Conservation (phyloP, 2,888 invertebrate species). For the Odontocerum albicorne region DNA sequence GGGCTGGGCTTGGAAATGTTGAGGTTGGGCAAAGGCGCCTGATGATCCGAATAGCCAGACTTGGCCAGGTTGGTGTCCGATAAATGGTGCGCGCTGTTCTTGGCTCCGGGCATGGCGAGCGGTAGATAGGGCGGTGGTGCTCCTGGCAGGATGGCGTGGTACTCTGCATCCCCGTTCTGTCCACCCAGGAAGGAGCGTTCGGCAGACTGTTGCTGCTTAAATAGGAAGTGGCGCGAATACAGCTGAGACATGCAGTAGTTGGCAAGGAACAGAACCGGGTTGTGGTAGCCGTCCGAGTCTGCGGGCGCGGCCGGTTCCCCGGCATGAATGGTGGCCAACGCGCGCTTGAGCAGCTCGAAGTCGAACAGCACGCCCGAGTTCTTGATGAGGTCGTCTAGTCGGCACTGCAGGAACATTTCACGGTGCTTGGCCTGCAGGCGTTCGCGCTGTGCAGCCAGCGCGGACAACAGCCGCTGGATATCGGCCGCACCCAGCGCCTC, state of each 20-base stretch:
- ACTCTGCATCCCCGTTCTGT: constrained; percentile 43
- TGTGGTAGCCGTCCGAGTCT: constrained; percentile 53
- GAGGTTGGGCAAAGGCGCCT: constrained; percentile 24
- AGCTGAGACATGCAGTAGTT: constrained; percentile 78
- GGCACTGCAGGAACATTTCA: constrained; percentile 72
- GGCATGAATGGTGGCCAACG: constrained; percentile 63
- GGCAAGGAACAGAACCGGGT: constrained; percentile 71
- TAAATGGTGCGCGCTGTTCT: constrained; percentile 29
- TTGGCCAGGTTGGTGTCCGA: constrained; percentile 36
- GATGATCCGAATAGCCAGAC: constrained; percentile 19
- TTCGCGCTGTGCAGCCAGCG: constrained; percentile 66
- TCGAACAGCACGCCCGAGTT: constrained; percentile 69
- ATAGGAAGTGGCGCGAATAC: constrained; percentile 64
- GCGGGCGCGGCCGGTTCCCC: constrained; percentile 53
- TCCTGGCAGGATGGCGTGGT: constrained; percentile 44
- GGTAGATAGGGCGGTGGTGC: constrained; percentile 40
- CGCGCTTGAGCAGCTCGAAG: constrained; percentile 67
- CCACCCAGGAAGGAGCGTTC: constrained; percentile 34
- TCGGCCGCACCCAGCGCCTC: constrained; percentile 59
- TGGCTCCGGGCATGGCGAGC: constrained; percentile 38
- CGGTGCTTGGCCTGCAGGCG: constrained; percentile 68
- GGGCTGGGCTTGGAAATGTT: constrained; percentile 39
- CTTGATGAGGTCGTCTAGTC: constrained; percentile 69
- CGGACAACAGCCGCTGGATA: constrained; percentile 62
- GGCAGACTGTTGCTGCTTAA: constrained; percentile 43